phyloP scores from a whole-genome alignment of 1,140 invertebrate species.

The Achroia grisella region DNA sequence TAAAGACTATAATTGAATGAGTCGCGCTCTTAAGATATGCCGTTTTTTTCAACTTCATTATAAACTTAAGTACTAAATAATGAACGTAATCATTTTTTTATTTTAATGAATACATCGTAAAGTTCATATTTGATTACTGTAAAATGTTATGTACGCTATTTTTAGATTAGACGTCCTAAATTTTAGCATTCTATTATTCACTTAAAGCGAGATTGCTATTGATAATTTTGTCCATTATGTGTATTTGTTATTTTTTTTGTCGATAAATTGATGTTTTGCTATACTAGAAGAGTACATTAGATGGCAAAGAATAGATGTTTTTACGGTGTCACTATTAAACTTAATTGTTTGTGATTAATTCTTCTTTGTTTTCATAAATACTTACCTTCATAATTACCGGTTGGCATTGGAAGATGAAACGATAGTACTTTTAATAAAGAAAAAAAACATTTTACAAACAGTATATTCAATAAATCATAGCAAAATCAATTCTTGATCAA shows the following conservation, averaged over 20 bases:
- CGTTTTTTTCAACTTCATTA: no score
- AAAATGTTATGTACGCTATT: neutral
- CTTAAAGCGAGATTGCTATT: slow-evolving; percentile 26
- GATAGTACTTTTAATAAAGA: neutral
- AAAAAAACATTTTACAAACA: neutral
- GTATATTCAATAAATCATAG: neutral
- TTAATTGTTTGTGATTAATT: slow-evolving; percentile 2
- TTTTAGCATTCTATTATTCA: slow-evolving; percentile 39
- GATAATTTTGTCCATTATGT: slow-evolving; percentile 21
- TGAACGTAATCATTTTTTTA: no score
- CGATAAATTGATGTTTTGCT: neutral
- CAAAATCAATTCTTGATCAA: no score
- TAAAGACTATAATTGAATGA: neutral
- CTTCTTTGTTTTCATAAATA: neutral
- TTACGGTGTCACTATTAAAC: neutral
- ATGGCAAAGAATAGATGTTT: neutral
- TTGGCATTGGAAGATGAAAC: neutral
- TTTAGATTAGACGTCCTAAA: slow-evolving; percentile 29
- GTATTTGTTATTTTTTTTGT: slow-evolving; percentile 12
- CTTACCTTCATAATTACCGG: neutral
- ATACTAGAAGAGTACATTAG: neutral
- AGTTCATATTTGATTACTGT: slow-evolving; percentile 13
- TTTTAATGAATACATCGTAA: slow-evolving; percentile 1
- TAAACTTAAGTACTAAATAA: no score
- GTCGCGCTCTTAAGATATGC: neutral